phyloP scores from a whole-genome alignment of 2,113 vertebrate species.

The Lampris megalopsis region DNA sequence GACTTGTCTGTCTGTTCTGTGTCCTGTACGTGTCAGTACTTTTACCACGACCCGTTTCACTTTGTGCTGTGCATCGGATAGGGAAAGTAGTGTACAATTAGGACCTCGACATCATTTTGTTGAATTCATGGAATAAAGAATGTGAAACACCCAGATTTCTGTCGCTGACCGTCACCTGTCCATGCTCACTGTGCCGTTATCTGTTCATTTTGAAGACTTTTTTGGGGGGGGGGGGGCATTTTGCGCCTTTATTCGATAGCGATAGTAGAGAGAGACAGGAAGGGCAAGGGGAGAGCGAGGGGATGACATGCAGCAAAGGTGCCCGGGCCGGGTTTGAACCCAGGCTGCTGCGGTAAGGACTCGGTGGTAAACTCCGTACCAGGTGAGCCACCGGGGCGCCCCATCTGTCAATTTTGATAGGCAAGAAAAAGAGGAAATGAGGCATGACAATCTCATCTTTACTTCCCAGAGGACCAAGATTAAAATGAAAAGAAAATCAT shows the following conservation, averaged over 20 bases:
- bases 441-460: not conserved
- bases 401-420: not conserved
- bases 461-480: not conserved
- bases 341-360: too few relatives aligned
- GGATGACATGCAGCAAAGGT: too few relatives aligned
- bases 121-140: slow-evolving; percentile 71
- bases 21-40: slow-evolving; percentile 31
- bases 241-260: too few relatives aligned
- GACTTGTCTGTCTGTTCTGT: slow-evolving; percentile 29
- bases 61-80: slow-evolving; percentile 61
- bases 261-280: too few relatives aligned
- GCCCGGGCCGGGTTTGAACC: too few relatives aligned
- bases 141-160: slow-evolving; percentile 44
- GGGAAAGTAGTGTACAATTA: slow-evolving; percentile 43
- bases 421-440: slow-evolving; percentile 7
- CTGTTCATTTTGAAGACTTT: too few relatives aligned
- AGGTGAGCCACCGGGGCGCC: too few relatives aligned
- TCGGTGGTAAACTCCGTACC: too few relatives aligned
- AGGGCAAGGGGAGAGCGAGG: too few relatives aligned
- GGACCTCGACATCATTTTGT: slow-evolving; percentile 61
- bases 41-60: slow-evolving; percentile 51
- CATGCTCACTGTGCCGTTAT: not conserved
- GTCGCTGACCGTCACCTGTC: not conserved
- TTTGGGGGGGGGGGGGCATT: not conserved
- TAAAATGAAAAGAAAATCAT: too few relatives aligned